Conservation (phyloP, 2,113 vertebrate species). For the Colius striatus region DNA sequence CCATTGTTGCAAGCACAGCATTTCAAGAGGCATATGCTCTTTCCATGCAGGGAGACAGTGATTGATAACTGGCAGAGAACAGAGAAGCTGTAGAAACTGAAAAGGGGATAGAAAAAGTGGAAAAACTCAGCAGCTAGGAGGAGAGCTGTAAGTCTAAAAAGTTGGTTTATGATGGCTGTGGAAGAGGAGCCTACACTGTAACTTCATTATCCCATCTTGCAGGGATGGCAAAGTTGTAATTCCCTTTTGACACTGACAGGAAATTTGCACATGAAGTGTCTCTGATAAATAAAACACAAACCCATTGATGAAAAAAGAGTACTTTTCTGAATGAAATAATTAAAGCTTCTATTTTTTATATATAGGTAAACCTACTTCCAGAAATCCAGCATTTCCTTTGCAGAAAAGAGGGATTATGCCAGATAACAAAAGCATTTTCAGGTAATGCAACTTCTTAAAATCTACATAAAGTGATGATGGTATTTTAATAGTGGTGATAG, state of each 20-base stretch:
- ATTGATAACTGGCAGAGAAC: not conserved
- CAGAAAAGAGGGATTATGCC: conserved; percentile 85
- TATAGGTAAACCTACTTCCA: conserved; percentile 89
- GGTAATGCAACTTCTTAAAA: conserved; percentile 76
- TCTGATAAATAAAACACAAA: not conserved
- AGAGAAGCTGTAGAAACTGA: not conserved
- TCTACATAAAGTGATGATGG: not conserved
- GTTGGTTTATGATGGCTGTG: not conserved
- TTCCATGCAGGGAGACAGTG: not conserved
- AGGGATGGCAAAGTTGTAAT: not conserved
- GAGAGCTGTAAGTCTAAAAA: not conserved
- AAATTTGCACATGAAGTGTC: not conserved
- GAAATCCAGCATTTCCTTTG: conserved; percentile 84
- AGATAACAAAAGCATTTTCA: conserved; percentile 77
- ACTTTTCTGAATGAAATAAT: not conserved
- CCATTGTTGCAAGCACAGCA: not conserved
- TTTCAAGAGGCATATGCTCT: not conserved
- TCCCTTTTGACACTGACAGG: not conserved
- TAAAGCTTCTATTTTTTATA: conserved; percentile 14
- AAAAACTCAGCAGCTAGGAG: not conserved
- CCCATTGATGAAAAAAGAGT: not conserved
- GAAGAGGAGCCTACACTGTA: not conserved
- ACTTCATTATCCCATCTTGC: not conserved
- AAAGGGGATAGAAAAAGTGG: not conserved
- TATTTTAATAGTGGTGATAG: not conserved